Base-by-base conservation (phyloP, 2,113 vertebrate species). In the Ancistrus triradiatus region DNA sequence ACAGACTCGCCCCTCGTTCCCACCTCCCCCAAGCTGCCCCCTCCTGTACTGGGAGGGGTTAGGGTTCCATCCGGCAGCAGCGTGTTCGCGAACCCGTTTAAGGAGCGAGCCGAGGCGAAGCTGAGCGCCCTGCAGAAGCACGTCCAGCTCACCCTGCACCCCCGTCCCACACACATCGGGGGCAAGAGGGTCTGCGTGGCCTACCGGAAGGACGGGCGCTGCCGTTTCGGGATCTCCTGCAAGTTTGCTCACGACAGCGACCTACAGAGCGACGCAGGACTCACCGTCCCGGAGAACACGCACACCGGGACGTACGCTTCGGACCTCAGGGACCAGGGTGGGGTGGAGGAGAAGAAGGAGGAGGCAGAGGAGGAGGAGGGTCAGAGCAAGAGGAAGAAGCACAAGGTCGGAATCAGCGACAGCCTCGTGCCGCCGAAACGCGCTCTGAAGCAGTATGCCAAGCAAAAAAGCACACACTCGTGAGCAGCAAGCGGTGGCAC, bases 171-270 rank as follows among this genome's bases (percentile, higher is more conserved):
- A 6, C 80, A 85, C 56, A 89, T 87, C 4, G 83, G 80, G 0
- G 88, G 88, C 0, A 86, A 78, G 58, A 77, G 70, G 50, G 75
- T 88, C 17, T 91, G 90, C 9, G 74, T 88, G 27, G 73, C 84
- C 0, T 90, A 89, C 74, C 86, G 88, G 68, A 87, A 83, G 27
- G 73, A 89, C 0, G 87, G 87, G 1, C 76, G 87, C 43, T 91
- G 90, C 58, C 80, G 89, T 35, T 91, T 88, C 38, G 90, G 90
- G 5, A 87, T 84, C 72, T 83, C 82, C 19, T 91, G 90, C 77
- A 90, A 88, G 74, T 90, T 85, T 38, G 87, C 87, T 13, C 90
- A 91, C 7, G 87, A 87, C 66, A 90, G 86, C 10, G 89, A 91
- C 74, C 77, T 91, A 14, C 87, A 85, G 76, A 85, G 63, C 1